Percentiles rank a stretch among this genome's conserved stretches.
phyloP scores from a whole-genome alignment of 2,888 invertebrate genomes.

The Machimus atricapillus region DNA sequence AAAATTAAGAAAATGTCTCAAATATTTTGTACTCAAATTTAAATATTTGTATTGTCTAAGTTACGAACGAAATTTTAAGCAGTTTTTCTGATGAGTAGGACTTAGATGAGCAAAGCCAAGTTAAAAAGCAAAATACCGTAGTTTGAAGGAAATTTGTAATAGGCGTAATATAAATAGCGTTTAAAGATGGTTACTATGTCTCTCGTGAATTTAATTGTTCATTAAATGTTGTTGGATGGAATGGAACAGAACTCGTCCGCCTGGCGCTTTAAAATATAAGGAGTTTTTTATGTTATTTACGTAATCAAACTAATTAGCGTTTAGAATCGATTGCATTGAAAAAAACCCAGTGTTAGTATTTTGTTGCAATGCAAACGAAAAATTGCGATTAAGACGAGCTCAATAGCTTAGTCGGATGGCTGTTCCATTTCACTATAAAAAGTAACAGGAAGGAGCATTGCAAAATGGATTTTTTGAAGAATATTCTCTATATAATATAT shows the following conservation, averaged over 20 bases:
- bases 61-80: background rate
- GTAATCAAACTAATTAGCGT: background rate
- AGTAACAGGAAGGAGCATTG: background rate
- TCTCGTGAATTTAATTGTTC: background rate
- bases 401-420: background rate
- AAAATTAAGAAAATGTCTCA: background rate
- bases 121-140: background rate
- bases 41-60: background rate
- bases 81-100: background rate
- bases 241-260: background rate
- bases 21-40: background rate
- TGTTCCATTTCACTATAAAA: background rate
- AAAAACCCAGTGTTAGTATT: background rate
- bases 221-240: background rate
- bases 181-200: background rate
- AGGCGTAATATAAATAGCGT: background rate
- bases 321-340: background rate
- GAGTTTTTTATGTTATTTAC: background rate
- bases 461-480: background rate
- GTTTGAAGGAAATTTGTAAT: background rate
- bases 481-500: background rate
- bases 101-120: background rate
- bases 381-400: background rate
- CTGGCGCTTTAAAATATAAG: background rate
- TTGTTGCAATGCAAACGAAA: background rate